phyloP scores from a whole-genome alignment of 2,797 vertebrate genomes.

The Lophotriccus pileatus region DNA sequence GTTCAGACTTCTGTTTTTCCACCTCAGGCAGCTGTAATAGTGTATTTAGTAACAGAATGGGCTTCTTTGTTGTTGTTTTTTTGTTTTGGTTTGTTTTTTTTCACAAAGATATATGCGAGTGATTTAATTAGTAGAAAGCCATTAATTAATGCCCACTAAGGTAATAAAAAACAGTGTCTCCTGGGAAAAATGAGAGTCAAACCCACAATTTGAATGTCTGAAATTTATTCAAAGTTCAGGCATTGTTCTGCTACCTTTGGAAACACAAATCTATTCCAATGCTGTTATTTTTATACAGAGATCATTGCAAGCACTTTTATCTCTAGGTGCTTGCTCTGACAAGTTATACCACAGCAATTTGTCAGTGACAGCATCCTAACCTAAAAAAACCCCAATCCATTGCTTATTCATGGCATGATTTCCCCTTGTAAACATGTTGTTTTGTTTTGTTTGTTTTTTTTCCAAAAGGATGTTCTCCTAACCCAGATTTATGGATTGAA shows the following conservation, averaged over 20 bases:
- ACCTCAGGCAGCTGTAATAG: neutral
- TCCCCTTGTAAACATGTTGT: neutral
- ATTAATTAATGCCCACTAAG: neutral
- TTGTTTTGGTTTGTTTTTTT: neutral
- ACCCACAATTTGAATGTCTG: neutral
- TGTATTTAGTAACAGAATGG: neutral
- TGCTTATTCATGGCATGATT: neutral
- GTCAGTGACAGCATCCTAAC: neutral
- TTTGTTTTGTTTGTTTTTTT: neutral
- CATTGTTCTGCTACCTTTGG: neutral
- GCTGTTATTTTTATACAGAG: neutral
- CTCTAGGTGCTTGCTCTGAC: neutral
- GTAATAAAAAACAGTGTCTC: neutral
- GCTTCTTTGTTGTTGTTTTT: too few relatives aligned
- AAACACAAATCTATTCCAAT: neutral
- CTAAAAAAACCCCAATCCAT: neutral
- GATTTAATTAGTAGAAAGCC: neutral
- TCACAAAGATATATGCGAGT: neutral
- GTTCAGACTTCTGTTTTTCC: neutral
- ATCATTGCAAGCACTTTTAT: neutral
- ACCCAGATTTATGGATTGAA: neutral
- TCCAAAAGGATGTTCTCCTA: neutral
- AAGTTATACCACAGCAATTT: slow-evolving; percentile 9
- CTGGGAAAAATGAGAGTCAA: neutral
- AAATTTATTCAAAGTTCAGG: neutral